Evolutionary conservation across 2,888 invertebrate genomes (phyloP), one percentile per base, ranked within the genome.

Genomic region (Brachycybe producta): DNA sequence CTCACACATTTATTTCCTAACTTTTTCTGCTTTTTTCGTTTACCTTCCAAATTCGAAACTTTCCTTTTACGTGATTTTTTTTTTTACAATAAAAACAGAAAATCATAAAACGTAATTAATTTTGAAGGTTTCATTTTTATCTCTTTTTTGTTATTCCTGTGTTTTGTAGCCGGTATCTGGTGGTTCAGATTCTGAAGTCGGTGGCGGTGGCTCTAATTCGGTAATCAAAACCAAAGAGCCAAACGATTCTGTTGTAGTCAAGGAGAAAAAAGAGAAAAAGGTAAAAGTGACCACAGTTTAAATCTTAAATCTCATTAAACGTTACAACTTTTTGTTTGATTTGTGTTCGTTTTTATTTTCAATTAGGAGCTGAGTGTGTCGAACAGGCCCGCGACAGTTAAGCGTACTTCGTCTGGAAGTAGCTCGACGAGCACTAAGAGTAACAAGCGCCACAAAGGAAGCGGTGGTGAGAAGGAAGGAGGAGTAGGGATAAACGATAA

Each of bases 381-480:
- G 5, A 27, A 44, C n/a, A 53, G 41, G 34, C 46, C 53, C 2
- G 53, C 46, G 2, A n/a, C 34, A 1, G 32, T 50, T 7, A 53
- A 53, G 17, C 47, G 53, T 5, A 42, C 51, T 5, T 47, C 51
- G 1, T 47, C 47, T 15, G 51, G 51, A 13, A 50, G 50, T 35
- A 39, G 40, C 39, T 42, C 47, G 32, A 46, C 44, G 8, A 49
- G 50, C 23, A 32, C 39, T 1, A 28, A 35, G 30, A 48, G 49
- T 28, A 40, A 40, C 17, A 54, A 54, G 53, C 45, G 54, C 24
- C 19, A 38, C 11, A 54, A 54, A 36, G 21, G 38, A 15, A 23
- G 34, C 3, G 48, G 51, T 11, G 41, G 48, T 8, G 44, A 49
- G 30, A 52, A 50, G 21, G 51, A 49, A 26, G 45, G 49, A 26